phyloP scores from a whole-genome alignment of 2,888 invertebrate genomes.

The Geotrupes spiniger region DNA sequence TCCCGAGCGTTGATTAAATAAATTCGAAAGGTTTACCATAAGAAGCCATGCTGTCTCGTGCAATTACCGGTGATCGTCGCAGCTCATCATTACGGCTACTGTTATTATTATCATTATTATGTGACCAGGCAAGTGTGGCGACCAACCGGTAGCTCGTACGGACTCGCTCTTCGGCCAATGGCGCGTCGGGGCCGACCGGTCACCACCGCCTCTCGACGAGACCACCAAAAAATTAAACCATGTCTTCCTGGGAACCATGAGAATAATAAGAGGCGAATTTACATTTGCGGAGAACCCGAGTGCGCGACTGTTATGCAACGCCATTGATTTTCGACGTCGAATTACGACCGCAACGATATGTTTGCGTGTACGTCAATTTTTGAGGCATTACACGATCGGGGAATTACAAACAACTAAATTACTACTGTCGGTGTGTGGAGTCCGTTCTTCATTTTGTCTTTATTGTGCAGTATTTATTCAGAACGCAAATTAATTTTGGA shows the following conservation, averaged over 20 bases:
- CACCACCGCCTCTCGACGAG: constrained; percentile 41
- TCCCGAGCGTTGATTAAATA: constrained; percentile 7
- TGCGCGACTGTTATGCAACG: no score
- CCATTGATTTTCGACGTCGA: no score
- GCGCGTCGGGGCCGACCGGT: constrained; percentile 34
- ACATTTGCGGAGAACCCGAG: constrained; percentile 1
- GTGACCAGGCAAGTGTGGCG: constrained; percentile 41
- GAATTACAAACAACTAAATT: no score
- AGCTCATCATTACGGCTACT: constrained; percentile 45
- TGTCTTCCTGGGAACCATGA: constrained; percentile 25
- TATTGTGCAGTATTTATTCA: no score
- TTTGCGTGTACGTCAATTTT: no score
- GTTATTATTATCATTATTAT: constrained; percentile 50
- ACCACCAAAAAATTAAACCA: constrained; percentile 41
- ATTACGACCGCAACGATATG: no score
- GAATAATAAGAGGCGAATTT: constrained; percentile 5
- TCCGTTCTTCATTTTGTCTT: no score
- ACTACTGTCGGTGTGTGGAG: no score
- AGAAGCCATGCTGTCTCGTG: constrained; percentile 41
- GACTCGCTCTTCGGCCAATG: constrained; percentile 35
- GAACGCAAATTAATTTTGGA: no score
- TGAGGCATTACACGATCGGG: no score
- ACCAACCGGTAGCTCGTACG: constrained; percentile 44
- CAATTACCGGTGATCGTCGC: constrained; percentile 42
- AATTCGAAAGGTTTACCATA: constrained; percentile 8